Conservation (phyloP, 2,888 invertebrate genomes). For the Thymelicus sylvestris region DNA sequence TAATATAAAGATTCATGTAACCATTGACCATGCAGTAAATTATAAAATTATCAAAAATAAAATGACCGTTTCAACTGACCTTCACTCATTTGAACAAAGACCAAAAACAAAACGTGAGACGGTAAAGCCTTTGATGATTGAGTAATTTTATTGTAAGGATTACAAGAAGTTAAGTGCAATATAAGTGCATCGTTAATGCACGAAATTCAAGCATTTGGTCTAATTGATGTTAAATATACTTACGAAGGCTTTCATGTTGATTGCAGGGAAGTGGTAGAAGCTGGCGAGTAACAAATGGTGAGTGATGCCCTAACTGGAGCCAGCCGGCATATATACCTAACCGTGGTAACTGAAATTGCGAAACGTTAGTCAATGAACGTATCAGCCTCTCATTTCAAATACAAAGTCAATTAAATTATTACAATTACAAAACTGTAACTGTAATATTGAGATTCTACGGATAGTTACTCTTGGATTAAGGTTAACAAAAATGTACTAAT, state of each 20-base stretch:
- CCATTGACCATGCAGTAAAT: not conserved
- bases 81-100: not conserved
- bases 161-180: conserved; percentile 31
- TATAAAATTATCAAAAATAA: not conserved
- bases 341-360: conserved; percentile 2
- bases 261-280: conserved; percentile 4
- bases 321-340: conserved; percentile 7
- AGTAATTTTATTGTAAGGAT: conserved; percentile 2
- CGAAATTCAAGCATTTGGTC: not conserved
- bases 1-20: too few relatives aligned
- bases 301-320: conserved; percentile 5
- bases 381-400: conserved; percentile 10
- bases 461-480: not conserved
- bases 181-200: conserved; percentile 5
- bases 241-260: conserved; percentile 10
- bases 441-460: conserved; percentile 4
- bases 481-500: not conserved
- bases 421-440: conserved; percentile 5
- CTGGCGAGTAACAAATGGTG: conserved; percentile 5
- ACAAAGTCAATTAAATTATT: conserved; percentile 18
- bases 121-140: not conserved
- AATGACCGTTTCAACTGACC: not conserved
- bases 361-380: conserved; percentile 3
- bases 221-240: conserved; percentile 1
- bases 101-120: not conserved